phyloP scores from a whole-genome alignment of 2,797 vertebrate species.

The Danio aesculapii region DNA sequence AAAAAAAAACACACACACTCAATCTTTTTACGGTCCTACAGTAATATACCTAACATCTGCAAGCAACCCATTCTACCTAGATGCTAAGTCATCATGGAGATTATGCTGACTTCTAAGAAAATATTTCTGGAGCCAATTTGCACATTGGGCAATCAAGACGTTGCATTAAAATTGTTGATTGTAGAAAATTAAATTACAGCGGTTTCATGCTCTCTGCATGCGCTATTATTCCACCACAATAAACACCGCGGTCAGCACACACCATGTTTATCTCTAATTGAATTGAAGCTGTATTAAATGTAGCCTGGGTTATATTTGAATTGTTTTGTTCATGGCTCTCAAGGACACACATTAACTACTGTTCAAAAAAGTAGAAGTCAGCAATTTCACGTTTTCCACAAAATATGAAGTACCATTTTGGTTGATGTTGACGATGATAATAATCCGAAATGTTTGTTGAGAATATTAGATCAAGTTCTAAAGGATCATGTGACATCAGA shows the following conservation, averaged over 20 bases:
- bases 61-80: not conserved
- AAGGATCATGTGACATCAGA: not conserved
- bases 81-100: not conserved
- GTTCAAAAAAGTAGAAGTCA: not conserved
- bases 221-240: constrained; percentile 16
- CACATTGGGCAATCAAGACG: not conserved
- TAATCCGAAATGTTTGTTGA: not conserved
- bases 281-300: constrained; percentile 7
- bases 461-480: not conserved
- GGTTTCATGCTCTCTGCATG: constrained; percentile 23
- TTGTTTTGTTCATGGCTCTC: not conserved
- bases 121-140: constrained; percentile 4
- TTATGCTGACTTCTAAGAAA: not conserved
- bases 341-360: too few relatives aligned
- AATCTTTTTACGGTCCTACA: not conserved
- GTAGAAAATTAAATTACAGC: constrained; percentile 14
- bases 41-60: too few relatives aligned
- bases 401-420: not conserved
- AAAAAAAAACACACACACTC: not conserved
- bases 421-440: too few relatives aligned
- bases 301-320: not conserved
- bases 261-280: constrained; percentile 15
- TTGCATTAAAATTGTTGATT: constrained; percentile 3
- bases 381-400: not conserved
- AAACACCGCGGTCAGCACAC: not conserved